phyloP scores from a whole-genome alignment of 2,797 vertebrate species.

The Leucoraja ocellata region DNA sequence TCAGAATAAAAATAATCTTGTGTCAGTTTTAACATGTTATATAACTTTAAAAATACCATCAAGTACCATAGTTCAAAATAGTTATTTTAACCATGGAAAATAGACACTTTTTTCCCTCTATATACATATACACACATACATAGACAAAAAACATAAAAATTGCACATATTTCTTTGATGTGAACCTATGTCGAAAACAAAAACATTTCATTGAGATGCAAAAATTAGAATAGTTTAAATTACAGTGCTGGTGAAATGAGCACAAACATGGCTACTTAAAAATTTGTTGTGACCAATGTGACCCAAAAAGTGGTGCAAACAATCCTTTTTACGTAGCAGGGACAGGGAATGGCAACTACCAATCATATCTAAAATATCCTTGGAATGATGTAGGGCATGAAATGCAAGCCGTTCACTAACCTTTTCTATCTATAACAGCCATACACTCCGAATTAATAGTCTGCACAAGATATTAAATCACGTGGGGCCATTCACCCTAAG shows the following conservation, averaged over 20 bases:
- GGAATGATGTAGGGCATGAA: not conserved
- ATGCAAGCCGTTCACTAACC: not conserved
- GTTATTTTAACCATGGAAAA: not conserved
- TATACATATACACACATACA: not conserved
- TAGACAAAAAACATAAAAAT: conserved; percentile 8
- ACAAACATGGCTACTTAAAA: not conserved
- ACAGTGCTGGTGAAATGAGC: not conserved
- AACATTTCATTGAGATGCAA: not conserved
- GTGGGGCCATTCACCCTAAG: not conserved
- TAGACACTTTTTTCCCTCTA: not conserved
- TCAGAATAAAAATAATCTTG: conserved; percentile 24
- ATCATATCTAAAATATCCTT: not conserved
- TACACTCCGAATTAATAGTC: not conserved
- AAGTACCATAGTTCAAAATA: conserved; percentile 25
- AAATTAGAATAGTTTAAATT: not conserved
- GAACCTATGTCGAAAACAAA: not conserved
- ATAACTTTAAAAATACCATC: conserved; percentile 7
- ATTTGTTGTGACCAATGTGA: not conserved
- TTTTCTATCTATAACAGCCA: not conserved
- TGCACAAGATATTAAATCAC: not conserved
- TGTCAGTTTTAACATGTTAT: not conserved
- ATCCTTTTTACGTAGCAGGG: not conserved
- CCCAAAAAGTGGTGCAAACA: not conserved
- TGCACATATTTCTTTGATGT: not conserved
- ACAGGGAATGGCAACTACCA: not conserved